Evolutionary conservation across 2,888 invertebrate species (phyloP).

Genomic region (Stramonita haemastoma): DNA sequence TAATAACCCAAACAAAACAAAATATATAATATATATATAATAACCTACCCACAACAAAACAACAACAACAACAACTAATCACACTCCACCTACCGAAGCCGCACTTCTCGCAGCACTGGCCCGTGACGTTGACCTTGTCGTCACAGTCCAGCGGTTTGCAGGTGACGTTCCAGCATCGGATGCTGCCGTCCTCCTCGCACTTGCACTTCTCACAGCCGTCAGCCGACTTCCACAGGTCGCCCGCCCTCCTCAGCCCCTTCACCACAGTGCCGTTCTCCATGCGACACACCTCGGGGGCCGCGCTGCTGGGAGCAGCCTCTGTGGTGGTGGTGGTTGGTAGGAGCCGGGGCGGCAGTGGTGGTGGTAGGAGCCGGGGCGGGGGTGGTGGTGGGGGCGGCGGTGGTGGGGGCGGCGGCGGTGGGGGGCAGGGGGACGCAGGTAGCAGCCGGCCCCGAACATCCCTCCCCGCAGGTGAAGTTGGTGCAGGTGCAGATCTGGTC

Average conservation of each 20-base stretch:
- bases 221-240: neutral
- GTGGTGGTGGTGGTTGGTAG: neutral
- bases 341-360: neutral
- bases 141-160: neutral
- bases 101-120: neutral
- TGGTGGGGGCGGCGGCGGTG: neutral
- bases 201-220: neutral
- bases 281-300: neutral
- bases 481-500: neutral
- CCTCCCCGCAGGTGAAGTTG: neutral
- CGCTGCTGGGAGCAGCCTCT: neutral
- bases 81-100: neutral
- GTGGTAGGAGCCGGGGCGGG: neutral
- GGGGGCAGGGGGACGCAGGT: neutral
- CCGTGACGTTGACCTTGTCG: neutral
- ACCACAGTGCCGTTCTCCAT: neutral
- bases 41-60: neutral
- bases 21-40: neutral
- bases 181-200: neutral
- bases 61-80: neutral
- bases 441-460: neutral
- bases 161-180: neutral
- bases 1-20: neutral
- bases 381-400: neutral
- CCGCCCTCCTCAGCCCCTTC: neutral